phyloP scores from a whole-genome alignment of 2,888 invertebrate species.

The Caenorhabditis sulstoni region DNA sequence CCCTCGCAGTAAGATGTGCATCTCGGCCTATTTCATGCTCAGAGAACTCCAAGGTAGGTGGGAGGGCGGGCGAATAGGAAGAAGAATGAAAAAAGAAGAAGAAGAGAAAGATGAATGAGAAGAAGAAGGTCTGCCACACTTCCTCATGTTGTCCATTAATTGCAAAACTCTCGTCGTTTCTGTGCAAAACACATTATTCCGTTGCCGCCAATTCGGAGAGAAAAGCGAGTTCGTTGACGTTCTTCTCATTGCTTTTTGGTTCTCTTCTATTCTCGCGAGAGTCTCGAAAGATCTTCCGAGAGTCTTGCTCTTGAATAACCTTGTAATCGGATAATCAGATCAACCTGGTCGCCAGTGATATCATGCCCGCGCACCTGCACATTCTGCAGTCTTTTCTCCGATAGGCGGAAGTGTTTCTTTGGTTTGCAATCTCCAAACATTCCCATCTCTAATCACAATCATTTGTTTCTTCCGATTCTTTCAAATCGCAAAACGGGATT shows the following conservation, averaged over 20 bases:
- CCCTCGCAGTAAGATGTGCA: slow-evolving; percentile 22
- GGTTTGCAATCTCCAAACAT: slow-evolving; percentile 13
- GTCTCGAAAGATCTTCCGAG: neutral
- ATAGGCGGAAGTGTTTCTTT: slow-evolving; percentile 28
- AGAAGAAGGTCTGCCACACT: slow-evolving; percentile 21
- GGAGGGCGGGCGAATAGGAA: neutral
- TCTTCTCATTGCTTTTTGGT: slow-evolving; percentile 48
- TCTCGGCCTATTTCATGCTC: slow-evolving; percentile 42
- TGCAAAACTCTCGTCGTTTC: slow-evolving; percentile 38
- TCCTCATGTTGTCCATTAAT: slow-evolving; percentile 53
- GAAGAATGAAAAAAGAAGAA: slow-evolving; percentile 1
- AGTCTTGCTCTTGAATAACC: neutral
- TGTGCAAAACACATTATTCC: slow-evolving; percentile 52
- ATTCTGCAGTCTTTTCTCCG: slow-evolving; percentile 7
- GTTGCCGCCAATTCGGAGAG: slow-evolving; percentile 13
- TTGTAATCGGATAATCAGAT: slow-evolving; percentile 26
- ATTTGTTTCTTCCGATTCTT: slow-evolving; percentile 4
- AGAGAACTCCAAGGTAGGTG: slow-evolving; percentile 50
- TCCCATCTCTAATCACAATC: neutral
- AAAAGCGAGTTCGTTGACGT: slow-evolving; percentile 23
- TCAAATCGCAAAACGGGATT: slow-evolving; percentile 40
- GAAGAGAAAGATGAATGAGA: slow-evolving; percentile 1
- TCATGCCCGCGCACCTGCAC: slow-evolving; percentile 23
- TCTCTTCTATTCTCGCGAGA: slow-evolving; percentile 16
- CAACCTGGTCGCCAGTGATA: slow-evolving; percentile 18